Evolutionary conservation across 2,113 vertebrate genomes (phyloP).

Genomic region (Otis tarda): DNA sequence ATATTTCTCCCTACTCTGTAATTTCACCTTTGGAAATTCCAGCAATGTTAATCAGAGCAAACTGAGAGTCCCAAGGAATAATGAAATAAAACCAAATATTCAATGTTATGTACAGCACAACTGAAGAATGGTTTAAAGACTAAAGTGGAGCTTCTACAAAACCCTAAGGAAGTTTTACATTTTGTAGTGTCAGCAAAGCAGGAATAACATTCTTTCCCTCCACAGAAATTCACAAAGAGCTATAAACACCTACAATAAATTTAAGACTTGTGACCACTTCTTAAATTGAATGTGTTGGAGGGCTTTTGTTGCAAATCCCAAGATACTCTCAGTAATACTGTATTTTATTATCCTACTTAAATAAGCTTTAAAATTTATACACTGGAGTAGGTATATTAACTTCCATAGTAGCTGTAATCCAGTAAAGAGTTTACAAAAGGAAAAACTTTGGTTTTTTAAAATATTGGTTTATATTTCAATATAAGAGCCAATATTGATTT

Average conservation of each 20-base stretch:
- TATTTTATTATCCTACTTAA: constrained; percentile 13
- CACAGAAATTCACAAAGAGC: neutral
- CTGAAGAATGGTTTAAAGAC: neutral
- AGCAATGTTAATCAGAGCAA: neutral
- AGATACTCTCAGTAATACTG: neutral
- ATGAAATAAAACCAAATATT: constrained; percentile 7
- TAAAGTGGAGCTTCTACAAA: neutral
- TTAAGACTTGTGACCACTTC: neutral
- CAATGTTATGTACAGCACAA: neutral
- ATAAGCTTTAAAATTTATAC: neutral
- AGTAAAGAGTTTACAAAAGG: neutral
- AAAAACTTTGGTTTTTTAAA: neutral
- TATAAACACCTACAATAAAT: constrained; percentile 7
- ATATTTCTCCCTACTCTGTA: neutral
- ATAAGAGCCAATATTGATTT: neutral
- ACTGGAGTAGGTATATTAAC: neutral
- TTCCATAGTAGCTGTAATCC: neutral
- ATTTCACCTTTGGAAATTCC: constrained; percentile 27
- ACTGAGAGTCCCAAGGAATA: neutral
- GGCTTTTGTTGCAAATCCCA: neutral
- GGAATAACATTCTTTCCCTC: neutral
- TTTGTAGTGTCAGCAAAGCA: neutral
- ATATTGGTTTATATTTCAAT: neutral
- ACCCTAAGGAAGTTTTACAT: neutral
- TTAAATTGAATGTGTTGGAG: neutral